These are phyloP conservation scores for Panthera leo DNA, from an alignment of 2,113 vertebrate species.

Conservation along the genomic window DNA sequence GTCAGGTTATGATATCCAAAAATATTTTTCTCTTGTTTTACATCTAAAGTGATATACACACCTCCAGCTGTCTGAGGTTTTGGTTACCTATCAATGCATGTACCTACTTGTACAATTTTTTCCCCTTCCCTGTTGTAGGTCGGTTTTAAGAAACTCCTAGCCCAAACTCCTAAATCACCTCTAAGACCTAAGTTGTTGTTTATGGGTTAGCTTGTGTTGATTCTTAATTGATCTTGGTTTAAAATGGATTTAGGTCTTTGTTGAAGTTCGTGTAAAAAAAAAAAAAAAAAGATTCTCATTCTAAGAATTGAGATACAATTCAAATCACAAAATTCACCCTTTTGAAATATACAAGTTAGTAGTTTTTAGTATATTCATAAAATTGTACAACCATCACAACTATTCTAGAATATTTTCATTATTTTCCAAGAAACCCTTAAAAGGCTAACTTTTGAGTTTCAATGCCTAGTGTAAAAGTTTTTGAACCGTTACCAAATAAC, in stretches of 20 bases:
- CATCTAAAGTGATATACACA: background rate
- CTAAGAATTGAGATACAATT: background rate
- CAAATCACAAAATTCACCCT: background rate
- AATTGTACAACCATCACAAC: background rate
- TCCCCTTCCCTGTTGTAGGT: background rate
- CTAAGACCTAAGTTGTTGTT: background rate
- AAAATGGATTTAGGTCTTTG: background rate
- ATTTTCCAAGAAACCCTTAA: background rate
- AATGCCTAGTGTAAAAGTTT: background rate
- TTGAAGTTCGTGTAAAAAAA: background rate
- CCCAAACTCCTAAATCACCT: background rate
- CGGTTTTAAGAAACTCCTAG: background rate
- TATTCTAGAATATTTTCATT: background rate
- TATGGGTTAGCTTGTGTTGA: background rate
- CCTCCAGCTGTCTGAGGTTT: background rate
- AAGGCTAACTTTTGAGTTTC: background rate
- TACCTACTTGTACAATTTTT: background rate
- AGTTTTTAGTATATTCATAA: background rate
- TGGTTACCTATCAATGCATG: background rate
- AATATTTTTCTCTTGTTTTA: background rate
- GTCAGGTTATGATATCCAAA: background rate
- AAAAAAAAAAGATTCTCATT: background rate
- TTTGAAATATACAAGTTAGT: background rate
- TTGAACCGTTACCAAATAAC: background rate
- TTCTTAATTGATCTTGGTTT: background rate